Evolutionary conservation across 2,888 invertebrate genomes (phyloP).

Genomic region (Polydrusus pterygomalis): DNA sequence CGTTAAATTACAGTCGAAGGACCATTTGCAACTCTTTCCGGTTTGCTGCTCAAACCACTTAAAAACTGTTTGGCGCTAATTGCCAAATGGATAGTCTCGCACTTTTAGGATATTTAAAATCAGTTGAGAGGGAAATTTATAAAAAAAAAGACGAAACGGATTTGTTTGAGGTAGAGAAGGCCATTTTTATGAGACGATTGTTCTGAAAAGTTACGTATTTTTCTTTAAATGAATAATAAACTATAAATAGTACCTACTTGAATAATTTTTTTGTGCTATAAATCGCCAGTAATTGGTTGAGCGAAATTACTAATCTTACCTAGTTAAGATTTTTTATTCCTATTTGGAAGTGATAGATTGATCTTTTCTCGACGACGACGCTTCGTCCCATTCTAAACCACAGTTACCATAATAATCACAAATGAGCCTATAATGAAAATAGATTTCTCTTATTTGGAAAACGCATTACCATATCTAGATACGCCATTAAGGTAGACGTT

Average conservation of each 20-base stretch:
- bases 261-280: too few species aligned
- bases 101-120: constrained; percentile 15
- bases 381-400: neutral
- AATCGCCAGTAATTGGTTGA: too few species aligned
- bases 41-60: constrained; percentile 39
- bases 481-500: constrained; percentile 31
- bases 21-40: constrained; percentile 39
- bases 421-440: constrained; percentile 41
- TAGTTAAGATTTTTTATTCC: neutral
- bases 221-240: too few species aligned
- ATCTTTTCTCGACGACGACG: neutral
- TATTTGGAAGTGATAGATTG: neutral
- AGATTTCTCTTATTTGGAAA: constrained; percentile 37
- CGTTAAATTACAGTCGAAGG: neutral
- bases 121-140: neutral
- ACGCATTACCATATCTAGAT: constrained; percentile 42
- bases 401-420: constrained; percentile 17
- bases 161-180: neutral
- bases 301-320: too few species aligned
- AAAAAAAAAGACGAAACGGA: neutral
- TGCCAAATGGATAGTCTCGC: constrained; percentile 16
- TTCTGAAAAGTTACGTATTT: too few species aligned
- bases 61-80: constrained; percentile 43
- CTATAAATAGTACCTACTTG: too few species aligned
- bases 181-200: neutral